A percentile compares a stretch with the other conserved stretches of the same genome.
Evolutionary conservation across 2,797 vertebrate genomes (phyloP).

Genomic region (Phrynocephalus forsythii): DNA sequence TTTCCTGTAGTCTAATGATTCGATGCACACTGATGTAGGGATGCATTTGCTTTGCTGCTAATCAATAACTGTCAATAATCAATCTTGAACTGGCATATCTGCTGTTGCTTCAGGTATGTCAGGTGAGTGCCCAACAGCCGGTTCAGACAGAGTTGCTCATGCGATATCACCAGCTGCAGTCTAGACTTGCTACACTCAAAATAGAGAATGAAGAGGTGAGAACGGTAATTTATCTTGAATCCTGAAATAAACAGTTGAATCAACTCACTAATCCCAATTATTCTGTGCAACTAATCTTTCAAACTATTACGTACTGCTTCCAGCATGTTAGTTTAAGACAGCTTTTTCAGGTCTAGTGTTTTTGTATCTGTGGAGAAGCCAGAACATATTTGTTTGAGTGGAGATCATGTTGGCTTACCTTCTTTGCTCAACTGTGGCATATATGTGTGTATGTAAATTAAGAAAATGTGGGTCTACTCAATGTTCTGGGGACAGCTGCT

Average conservation of each 20-base stretch:
- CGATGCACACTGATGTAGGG: neutral
- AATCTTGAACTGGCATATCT: slow-evolving; percentile 17
- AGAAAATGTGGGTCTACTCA: neutral
- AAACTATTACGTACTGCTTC: neutral
- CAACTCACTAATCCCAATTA: slow-evolving; percentile 19
- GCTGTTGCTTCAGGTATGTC: slow-evolving; percentile 86
- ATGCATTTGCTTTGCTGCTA: neutral
- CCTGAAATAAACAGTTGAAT: slow-evolving; percentile 32
- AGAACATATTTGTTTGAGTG: neutral
- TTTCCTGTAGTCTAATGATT: neutral
- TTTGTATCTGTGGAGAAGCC: neutral
- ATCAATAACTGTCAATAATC: neutral
- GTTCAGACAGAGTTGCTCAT: slow-evolving; percentile 96
- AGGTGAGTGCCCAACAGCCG: slow-evolving; percentile 96
- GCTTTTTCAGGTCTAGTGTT: neutral
- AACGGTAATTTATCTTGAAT: neutral
- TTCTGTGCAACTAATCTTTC: accelerated
- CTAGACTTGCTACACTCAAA: slow-evolving; percentile 93
- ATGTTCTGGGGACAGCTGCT: no score
- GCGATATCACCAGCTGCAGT: slow-evolving; percentile 98
- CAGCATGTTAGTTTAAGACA: neutral
- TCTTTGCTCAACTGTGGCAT: neutral
- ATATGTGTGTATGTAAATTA: neutral
- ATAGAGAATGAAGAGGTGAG: slow-evolving; percentile 99
- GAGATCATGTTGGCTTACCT: neutral